Conservation (phyloP, 2,797 vertebrate genomes). For the Sebastes nivosus region DNA sequence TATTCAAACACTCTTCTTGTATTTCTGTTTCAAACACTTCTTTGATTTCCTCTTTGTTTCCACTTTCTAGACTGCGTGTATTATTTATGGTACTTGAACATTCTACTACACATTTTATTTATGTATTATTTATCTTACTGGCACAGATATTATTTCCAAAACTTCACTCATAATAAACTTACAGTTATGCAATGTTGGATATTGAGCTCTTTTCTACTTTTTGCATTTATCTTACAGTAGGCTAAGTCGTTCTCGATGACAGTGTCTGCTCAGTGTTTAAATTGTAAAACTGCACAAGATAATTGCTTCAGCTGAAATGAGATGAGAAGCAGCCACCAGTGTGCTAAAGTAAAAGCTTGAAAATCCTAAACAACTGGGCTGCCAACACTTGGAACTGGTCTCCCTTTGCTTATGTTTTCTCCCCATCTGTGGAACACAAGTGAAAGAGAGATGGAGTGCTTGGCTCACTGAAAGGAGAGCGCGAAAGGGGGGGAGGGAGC, state of each 20-base stretch:
- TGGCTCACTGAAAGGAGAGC: constrained; percentile 54
- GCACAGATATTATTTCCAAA: not conserved
- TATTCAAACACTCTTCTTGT: not conserved
- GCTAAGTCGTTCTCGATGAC: not conserved
- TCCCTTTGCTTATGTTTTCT: constrained; percentile 58
- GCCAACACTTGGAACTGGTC: constrained; percentile 27
- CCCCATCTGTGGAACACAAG: constrained; percentile 55
- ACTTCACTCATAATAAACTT: not conserved
- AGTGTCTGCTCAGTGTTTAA: not conserved
- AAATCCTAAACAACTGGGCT: constrained; percentile 50
- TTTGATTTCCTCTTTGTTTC: not conserved
- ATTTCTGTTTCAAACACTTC: not conserved
- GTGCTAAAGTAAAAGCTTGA: constrained; percentile 38
- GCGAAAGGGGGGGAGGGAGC: constrained; percentile 46
- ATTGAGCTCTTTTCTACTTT: not conserved
- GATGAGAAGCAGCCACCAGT: constrained; percentile 16
- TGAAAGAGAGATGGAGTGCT: constrained; percentile 67
- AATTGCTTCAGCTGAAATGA: constrained; percentile 7
- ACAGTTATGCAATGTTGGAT: not conserved
- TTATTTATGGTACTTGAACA: constrained; percentile 1
- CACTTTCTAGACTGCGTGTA: not conserved
- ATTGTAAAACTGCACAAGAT: not conserved
- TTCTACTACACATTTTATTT: not conserved
- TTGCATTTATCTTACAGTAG: constrained; percentile 1
- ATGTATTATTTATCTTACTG: not conserved